phyloP scores from a whole-genome alignment of 2,113 vertebrate genomes.

The Seriola aureovittata region DNA sequence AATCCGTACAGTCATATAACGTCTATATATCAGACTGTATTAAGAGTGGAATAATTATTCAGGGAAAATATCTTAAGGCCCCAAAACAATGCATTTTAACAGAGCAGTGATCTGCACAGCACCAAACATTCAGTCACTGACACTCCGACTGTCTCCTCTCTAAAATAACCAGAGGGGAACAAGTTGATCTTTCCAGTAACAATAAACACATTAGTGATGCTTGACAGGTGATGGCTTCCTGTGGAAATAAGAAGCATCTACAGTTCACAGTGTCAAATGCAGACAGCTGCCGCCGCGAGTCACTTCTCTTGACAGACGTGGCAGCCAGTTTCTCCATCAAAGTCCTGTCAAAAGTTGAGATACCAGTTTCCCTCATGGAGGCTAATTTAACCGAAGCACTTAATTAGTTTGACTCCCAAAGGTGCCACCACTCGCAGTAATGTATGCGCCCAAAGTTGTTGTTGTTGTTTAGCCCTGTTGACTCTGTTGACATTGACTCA shows the following conservation, averaged over 20 bases:
- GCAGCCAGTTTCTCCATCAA: slow-evolving; percentile 49
- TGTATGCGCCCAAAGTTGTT: slow-evolving; percentile 6
- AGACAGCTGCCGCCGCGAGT: slow-evolving; percentile 66
- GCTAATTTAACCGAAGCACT: slow-evolving; percentile 27
- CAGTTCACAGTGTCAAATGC: slow-evolving; percentile 69
- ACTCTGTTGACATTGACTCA: slow-evolving; percentile 52
- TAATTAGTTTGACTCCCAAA: slow-evolving; percentile 30
- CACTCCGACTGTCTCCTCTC: slow-evolving; percentile 13
- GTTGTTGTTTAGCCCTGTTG: slow-evolving; percentile 50
- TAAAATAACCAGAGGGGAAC: slow-evolving; percentile 55
- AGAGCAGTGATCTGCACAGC: not conserved
- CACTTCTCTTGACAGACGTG: slow-evolving; percentile 47
- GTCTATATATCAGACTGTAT: not conserved
- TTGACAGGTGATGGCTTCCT: slow-evolving; percentile 71
- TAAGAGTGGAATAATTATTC: slow-evolving; percentile 1
- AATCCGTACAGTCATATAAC: not conserved
- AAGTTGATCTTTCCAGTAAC: slow-evolving; percentile 55
- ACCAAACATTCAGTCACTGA: not conserved
- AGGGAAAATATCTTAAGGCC: not conserved
- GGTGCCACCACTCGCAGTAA: slow-evolving; percentile 29
- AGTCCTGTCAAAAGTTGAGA: slow-evolving; percentile 40
- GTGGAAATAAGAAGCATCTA: slow-evolving; percentile 58
- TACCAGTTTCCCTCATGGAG: slow-evolving; percentile 14
- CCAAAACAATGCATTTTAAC: not conserved
- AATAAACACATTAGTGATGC: slow-evolving; percentile 75